Percentiles rank a stretch among this genome's conserved stretches.
Conservation (phyloP, 2,797 vertebrate species). For the Onychomys leucogaster region DNA sequence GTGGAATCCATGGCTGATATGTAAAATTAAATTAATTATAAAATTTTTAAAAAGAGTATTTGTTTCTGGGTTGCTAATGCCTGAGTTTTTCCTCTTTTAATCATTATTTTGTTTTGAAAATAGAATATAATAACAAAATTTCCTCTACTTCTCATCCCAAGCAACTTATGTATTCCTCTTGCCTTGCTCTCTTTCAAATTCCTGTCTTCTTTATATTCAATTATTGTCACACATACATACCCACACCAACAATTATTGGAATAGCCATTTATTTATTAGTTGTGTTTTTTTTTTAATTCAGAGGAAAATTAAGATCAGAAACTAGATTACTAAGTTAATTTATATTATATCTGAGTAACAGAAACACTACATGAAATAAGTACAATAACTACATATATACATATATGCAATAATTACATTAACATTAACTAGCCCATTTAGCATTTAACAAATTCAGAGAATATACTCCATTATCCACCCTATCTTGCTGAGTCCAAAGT, state of each 20-base stretch:
- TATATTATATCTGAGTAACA: neutral
- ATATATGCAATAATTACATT: too few relatives aligned
- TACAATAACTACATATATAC: too few relatives aligned
- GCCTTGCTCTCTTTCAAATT: neutral
- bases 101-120: neutral
- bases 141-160: fast-evolving
- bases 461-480: too few relatives aligned
- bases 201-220: neutral
- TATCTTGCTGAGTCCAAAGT: too few relatives aligned
- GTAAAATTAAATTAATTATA: too few relatives aligned
- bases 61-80: neutral
- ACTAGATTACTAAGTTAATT: constrained; percentile 23
- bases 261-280: neutral
- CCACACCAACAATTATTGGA: neutral
- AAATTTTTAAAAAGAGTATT: too few relatives aligned
- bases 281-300: neutral
- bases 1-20: too few relatives aligned
- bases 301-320: neutral
- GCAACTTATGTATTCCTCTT: neutral
- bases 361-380: too few relatives aligned
- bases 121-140: neutral
- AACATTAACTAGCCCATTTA: too few relatives aligned
- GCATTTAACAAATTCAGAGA: too few relatives aligned
- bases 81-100: neutral
- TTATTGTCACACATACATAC: neutral